phyloP scores from a whole-genome alignment of 2,888 invertebrate species.

The Argynnis bischoffii region DNA sequence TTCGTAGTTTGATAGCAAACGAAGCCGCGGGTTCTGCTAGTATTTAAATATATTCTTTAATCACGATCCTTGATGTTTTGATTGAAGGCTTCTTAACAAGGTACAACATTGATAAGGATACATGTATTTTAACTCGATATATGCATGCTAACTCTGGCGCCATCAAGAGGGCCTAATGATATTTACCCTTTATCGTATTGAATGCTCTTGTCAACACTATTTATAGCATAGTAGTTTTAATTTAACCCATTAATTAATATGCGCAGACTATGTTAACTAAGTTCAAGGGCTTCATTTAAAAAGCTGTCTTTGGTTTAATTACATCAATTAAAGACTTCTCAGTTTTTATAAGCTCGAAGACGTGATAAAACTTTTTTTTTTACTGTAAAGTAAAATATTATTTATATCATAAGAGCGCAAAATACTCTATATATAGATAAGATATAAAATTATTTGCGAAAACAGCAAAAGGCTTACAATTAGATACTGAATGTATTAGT shows the following conservation, averaged over 20 bases:
- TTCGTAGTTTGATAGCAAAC: no score
- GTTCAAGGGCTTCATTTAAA: slow-evolving; percentile 15
- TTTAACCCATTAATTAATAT: slow-evolving; percentile 9
- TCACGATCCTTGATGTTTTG: no score
- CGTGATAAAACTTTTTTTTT: not conserved
- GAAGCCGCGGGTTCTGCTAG: no score
- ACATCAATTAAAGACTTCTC: slow-evolving; percentile 11
- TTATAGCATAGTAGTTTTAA: not conserved
- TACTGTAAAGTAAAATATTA: not conserved
- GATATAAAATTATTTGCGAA: no score
- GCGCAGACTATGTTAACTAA: slow-evolving; percentile 11
- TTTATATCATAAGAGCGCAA: not conserved
- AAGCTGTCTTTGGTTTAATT: slow-evolving; percentile 8
- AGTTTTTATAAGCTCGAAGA: not conserved
- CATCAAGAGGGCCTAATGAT: not conserved
- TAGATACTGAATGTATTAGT: no score
- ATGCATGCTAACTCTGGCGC: not conserved
- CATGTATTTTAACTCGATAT: not conserved
- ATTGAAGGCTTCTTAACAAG: no score
- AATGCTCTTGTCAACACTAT: not conserved
- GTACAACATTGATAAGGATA: not conserved
- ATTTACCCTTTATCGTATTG: not conserved
- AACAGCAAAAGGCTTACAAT: no score
- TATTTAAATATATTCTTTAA: no score
- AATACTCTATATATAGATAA: no score